Percentiles rank a stretch among this genome's conserved stretches.
Evolutionary conservation across 2,113 vertebrate genomes (phyloP).

Genomic region (Pterocles gutturalis): DNA sequence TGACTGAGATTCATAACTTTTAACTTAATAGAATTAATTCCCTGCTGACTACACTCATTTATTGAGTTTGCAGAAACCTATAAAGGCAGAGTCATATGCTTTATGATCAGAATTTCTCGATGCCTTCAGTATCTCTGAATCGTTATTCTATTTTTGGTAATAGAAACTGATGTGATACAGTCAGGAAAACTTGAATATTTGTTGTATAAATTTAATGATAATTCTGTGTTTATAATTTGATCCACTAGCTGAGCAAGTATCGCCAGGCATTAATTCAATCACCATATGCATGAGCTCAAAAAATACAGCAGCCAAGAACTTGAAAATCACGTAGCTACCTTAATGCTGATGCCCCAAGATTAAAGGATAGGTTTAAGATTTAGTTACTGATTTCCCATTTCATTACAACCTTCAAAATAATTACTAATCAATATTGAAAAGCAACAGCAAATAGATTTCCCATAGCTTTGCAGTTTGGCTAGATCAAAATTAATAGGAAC

Average conservation of each 20-base stretch:
- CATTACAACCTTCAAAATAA: background rate
- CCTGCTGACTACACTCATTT: background rate
- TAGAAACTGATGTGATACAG: background rate
- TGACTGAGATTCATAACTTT: background rate
- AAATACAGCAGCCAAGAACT: background rate
- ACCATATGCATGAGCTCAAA: background rate
- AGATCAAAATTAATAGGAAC: slow-evolving; percentile 11
- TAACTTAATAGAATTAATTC: background rate
- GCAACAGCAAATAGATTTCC: slow-evolving; percentile 24
- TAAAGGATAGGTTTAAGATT: background rate
- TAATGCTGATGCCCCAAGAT: background rate
- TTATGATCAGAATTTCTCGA: background rate
- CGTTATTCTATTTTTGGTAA: background rate
- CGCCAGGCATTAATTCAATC: background rate
- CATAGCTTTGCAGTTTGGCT: background rate
- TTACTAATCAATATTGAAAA: slow-evolving; percentile 19
- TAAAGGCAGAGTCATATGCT: background rate
- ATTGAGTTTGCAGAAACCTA: background rate
- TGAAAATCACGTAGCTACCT: background rate
- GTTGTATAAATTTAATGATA: background rate
- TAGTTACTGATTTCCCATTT: slow-evolving; percentile 3
- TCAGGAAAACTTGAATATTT: background rate
- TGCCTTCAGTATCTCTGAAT: background rate
- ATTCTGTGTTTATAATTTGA: background rate
- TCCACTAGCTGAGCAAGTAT: background rate